Evolutionary conservation across 2,797 vertebrate species (phyloP), one percentile per base, ranked within the genome.

Genomic region (Peromyscus eremicus): DNA sequence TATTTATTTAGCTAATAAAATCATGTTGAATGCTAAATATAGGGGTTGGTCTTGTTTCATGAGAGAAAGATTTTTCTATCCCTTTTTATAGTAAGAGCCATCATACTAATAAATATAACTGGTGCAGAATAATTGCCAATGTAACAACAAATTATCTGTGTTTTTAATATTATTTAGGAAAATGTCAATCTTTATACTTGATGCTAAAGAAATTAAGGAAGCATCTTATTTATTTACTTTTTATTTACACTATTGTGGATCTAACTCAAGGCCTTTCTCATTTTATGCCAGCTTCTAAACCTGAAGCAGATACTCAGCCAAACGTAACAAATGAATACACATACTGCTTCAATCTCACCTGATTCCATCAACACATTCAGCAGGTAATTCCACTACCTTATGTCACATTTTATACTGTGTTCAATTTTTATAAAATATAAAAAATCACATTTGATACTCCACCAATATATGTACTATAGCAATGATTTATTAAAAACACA

Each of bases 151-250:
- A 70, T 55, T 79, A 66, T 49, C 0, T 60, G 43, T 89, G 37
- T 71, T 91, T 77, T 77, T 52, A 77, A 27, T 17, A 62, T 77
- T 95, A 91, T 97, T 89, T 77, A 66, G n/a, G 66, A 84, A 88
- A 83, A 62, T 87, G 49, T 43, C 27, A 80, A 62, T 84, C 89
- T 86, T 87, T 52, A 62, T 3, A 94, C 70, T 49, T 82, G 3
- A 83, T 32, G 0, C 23, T 86, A n/a, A 89, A 75, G 12, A 94
- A 79, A 13, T 75, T 76, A 17, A 83, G 32, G 16, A 23, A 90
- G 46, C 68, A 88, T 2, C 23, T 88, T 25, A 17, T n/a, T 70
- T 57, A 40, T 29, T 62, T 75, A n/a, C 6, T 46, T 77, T 37
- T 34, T 9, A n/a, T 62, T 49, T 21, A 5, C 6, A 64, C 14